Conservation (phyloP, 2,888 invertebrate species). For the Melanchra persicariae region DNA sequence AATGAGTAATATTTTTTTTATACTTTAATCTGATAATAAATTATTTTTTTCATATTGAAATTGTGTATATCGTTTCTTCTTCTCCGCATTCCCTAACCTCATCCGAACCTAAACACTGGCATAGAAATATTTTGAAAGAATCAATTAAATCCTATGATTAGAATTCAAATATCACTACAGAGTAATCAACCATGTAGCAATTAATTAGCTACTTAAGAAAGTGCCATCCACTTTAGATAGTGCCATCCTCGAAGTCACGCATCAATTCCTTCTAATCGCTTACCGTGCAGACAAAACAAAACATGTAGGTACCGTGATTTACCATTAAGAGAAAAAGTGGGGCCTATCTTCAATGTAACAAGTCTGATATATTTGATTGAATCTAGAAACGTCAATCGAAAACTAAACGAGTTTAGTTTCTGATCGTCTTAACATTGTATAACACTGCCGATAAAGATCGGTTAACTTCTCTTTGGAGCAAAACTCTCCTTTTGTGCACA, state of each 20-base stretch:
- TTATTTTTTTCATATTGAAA: slow-evolving; percentile 79
- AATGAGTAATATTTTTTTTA: slow-evolving; percentile 70
- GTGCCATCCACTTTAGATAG: no score
- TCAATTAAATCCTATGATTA: no score
- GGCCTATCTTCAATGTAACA: no score
- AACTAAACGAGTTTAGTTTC: background rate
- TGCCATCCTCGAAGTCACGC: no score
- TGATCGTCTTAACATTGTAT: background rate
- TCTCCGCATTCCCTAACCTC: background rate
- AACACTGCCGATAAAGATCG: background rate
- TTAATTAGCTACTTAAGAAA: no score
- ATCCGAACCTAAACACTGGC: no score
- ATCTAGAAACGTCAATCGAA: background rate
- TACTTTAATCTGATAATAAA: slow-evolving; percentile 76
- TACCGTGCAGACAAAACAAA: no score
- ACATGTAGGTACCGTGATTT: no score
- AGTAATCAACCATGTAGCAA: no score
- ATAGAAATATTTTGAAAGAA: no score
- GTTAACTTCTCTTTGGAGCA: background rate
- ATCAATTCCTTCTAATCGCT: no score
- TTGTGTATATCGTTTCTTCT: slow-evolving; percentile 34
- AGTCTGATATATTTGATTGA: background rate
- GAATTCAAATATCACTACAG: no score
- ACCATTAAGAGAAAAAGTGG: background rate
- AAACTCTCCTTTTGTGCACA: slow-evolving; percentile 40